phyloP scores from a whole-genome alignment of 2,113 vertebrate species.

The Xenotilapia longispinis region DNA sequence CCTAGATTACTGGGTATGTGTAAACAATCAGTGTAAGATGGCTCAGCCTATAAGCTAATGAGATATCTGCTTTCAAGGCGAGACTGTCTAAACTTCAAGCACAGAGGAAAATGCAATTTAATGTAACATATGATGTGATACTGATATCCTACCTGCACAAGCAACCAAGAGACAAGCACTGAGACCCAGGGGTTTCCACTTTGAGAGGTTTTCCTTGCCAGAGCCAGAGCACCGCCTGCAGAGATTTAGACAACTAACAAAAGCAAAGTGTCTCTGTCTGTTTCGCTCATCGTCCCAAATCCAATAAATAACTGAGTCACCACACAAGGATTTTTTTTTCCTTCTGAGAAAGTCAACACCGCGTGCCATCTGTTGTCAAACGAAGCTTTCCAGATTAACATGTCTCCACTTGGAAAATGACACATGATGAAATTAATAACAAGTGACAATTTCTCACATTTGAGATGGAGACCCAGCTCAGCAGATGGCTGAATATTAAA shows the following conservation, averaged over 20 bases:
- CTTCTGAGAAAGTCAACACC: slow-evolving; percentile 27
- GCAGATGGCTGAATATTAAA: slow-evolving; percentile 29
- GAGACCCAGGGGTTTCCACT: slow-evolving; percentile 77
- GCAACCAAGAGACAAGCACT: slow-evolving; percentile 57
- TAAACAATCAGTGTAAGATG: not conserved
- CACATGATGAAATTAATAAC: slow-evolving; percentile 37
- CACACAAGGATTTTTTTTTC: not conserved
- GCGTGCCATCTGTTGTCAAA: slow-evolving; percentile 45
- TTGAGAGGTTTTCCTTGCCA: slow-evolving; percentile 66
- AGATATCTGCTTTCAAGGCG: not conserved
- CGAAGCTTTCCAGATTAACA: slow-evolving; percentile 17
- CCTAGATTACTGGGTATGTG: not conserved
- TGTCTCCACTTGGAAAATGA: slow-evolving; percentile 4
- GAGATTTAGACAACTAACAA: not conserved
- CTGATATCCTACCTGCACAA: slow-evolving; percentile 54
- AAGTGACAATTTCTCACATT: slow-evolving; percentile 31
- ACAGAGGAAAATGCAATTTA: not conserved
- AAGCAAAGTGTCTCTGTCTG: not conserved
- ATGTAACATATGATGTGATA: not conserved
- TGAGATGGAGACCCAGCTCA: not conserved
- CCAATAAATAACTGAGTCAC: slow-evolving; percentile 48
- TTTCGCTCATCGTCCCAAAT: not conserved
- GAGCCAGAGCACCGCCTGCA: slow-evolving; percentile 67
- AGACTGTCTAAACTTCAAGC: not conserved
- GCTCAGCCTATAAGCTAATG: not conserved